phyloP scores from a whole-genome alignment of 2,888 invertebrate genomes.

The Pinctada fucata region DNA sequence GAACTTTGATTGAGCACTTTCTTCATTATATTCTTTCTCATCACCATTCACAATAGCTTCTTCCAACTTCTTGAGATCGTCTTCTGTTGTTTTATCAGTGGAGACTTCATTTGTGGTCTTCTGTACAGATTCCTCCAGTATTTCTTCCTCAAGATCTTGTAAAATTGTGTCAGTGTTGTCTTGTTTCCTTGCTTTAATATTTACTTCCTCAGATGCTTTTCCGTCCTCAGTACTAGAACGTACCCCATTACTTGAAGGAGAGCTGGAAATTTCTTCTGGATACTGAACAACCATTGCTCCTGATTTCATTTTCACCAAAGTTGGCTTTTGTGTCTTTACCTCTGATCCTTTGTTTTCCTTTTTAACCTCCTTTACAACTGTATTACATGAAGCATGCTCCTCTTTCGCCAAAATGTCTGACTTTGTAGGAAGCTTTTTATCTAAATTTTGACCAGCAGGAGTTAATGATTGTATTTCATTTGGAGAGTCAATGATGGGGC shows the following conservation, averaged over 20 bases:
- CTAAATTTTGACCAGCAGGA: no score
- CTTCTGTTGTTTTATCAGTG: background rate
- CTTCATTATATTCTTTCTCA: background rate
- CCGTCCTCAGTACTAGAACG: background rate
- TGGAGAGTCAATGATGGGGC: background rate
- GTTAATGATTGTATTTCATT: background rate
- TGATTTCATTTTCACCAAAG: conserved; percentile 9
- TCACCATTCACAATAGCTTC: background rate
- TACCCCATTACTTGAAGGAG: background rate
- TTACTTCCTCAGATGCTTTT: background rate
- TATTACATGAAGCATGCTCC: no score
- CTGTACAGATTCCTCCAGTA: background rate
- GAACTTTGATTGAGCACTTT: background rate
- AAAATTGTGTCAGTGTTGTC: background rate
- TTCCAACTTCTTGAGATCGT: background rate
- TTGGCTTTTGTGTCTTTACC: background rate
- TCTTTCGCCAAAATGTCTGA: no score
- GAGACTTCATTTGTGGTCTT: background rate
- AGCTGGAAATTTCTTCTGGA: conserved; percentile 2
- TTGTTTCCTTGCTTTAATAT: background rate
- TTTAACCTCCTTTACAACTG: no score
- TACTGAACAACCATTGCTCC: conserved; percentile 21
- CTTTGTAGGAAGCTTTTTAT: no score
- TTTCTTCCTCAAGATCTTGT: background rate
- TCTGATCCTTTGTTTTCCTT: background rate